These are phyloP conservation scores for Panulirus ornatus DNA, from an alignment of 1,140 invertebrate species.

Conservation along the genomic window DNA sequence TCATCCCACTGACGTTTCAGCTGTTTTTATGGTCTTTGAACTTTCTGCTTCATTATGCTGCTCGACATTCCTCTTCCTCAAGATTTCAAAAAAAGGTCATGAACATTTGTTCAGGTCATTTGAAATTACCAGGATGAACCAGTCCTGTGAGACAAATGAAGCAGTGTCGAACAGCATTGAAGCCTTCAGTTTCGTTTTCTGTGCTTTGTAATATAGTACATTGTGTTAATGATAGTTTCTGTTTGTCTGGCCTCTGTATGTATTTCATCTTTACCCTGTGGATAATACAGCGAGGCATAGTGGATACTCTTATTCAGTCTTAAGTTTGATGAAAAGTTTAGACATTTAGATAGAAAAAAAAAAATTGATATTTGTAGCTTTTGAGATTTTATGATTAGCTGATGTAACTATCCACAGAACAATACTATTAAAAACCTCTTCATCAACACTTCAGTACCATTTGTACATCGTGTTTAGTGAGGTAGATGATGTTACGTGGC, in stretches of 20 bases:
- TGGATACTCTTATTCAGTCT: too few relatives aligned
- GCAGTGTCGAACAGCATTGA: not conserved
- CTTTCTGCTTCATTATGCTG: not conserved
- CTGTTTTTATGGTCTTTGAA: too few relatives aligned
- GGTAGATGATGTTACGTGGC: too few relatives aligned
- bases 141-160: not conserved
- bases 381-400: too few relatives aligned
- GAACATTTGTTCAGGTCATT: not conserved
- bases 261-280: not conserved
- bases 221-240: too few relatives aligned
- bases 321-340: too few relatives aligned
- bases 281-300: too few relatives aligned
- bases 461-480: not conserved
- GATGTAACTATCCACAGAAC: not conserved
- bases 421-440: not conserved
- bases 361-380: too few relatives aligned
- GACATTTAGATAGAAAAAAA: too few relatives aligned
- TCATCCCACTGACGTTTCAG: too few relatives aligned
- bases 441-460: not conserved
- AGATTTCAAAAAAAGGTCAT: too few relatives aligned
- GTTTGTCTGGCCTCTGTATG: not conserved
- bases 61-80: not conserved
- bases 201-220: not conserved
- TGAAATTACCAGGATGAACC: too few relatives aligned
- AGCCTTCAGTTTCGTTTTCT: not conserved